phyloP scores from a whole-genome alignment of 2,797 vertebrate species.

The Phataginus tetradactyla region DNA sequence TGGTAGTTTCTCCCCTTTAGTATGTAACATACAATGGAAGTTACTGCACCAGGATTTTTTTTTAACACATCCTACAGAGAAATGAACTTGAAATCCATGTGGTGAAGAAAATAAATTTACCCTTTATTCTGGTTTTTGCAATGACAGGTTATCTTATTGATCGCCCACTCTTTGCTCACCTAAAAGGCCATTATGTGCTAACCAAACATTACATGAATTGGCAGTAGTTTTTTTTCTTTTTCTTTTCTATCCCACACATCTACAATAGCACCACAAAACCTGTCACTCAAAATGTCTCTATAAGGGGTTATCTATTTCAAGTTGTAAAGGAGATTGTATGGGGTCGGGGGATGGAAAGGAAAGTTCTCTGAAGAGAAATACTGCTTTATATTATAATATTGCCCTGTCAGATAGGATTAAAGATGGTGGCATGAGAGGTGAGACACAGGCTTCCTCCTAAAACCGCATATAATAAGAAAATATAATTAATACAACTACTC shows the following conservation, averaged over 20 bases:
- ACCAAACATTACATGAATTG: constrained; percentile 47
- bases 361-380: constrained; percentile 25
- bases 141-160: constrained; percentile 16
- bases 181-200: constrained; percentile 56
- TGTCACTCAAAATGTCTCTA: constrained; percentile 58
- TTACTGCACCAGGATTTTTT: constrained; percentile 13
- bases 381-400: constrained; percentile 35
- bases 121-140: background rate
- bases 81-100: constrained; percentile 50
- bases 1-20: constrained; percentile 48
- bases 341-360: background rate
- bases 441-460: no score
- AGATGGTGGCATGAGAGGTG: no score
- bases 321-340: constrained; percentile 17
- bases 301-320: constrained; percentile 64
- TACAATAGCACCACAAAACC: constrained; percentile 59
- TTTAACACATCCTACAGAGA: constrained; percentile 46
- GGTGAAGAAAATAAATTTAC: constrained; percentile 58
- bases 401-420: background rate
- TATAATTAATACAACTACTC: no score
- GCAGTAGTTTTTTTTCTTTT: background rate
- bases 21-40: constrained; percentile 23
- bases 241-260: background rate
- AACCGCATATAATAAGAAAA: no score
- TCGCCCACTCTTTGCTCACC: constrained; percentile 60